Conservation (phyloP, 2,888 invertebrate genomes). For the Diaphora mendica region DNA sequence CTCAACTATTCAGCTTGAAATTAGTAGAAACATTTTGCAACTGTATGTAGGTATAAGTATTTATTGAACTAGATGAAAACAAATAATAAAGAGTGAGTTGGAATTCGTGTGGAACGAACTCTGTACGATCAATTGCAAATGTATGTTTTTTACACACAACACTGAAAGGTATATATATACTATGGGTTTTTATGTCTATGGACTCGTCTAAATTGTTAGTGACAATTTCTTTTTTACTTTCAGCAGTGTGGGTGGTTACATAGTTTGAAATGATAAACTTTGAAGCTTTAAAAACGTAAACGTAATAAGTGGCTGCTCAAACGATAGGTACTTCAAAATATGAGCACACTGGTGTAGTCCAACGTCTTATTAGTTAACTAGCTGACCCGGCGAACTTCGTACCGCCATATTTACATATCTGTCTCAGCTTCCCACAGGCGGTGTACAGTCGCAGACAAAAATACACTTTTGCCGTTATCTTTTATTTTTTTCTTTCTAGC, state of each 20-base stretch:
- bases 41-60: constrained; percentile 18
- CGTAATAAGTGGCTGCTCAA: no score
- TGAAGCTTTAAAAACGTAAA: neutral
- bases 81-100: neutral
- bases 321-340: no score
- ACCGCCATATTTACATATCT: no score
- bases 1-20: constrained; percentile 28
- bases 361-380: no score
- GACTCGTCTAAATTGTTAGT: neutral
- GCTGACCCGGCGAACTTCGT: no score
- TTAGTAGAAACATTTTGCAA: constrained; percentile 30
- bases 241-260: neutral
- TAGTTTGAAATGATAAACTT: neutral
- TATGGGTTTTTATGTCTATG: neutral
- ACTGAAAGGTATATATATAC: neutral
- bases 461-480: no score
- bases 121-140: neutral
- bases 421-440: no score
- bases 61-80: neutral
- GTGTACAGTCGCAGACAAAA: no score
- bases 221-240: neutral
- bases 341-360: no score
- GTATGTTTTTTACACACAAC: neutral
- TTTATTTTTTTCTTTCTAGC: no score
- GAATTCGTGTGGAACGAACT: neutral